Base-by-base conservation (phyloP, 2,888 invertebrate genomes). In the Iselma pallidipennis region DNA sequence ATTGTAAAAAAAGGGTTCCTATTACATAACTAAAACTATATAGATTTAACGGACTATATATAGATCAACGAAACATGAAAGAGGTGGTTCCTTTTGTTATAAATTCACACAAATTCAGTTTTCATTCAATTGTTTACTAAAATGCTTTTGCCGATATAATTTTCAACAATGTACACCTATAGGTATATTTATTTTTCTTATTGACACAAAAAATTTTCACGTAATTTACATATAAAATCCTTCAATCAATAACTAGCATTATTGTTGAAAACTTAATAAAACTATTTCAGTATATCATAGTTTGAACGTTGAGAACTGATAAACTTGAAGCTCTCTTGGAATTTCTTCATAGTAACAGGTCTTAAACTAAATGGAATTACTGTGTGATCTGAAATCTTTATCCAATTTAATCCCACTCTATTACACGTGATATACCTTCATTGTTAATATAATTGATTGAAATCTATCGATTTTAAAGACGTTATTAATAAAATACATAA, bases 21-120 rank as follows among this genome's bases (percentile, higher is more conserved):
- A n/a, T n/a, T 57, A 37, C 53, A 63, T 53, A 56, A 55, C 37
- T 59, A 55, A 50, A 62, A 55, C 52, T 50, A 23, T 52, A 45
- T 19, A 37, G 45, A 49, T 37, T 55, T 55, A n/a, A 48, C 45
- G 49, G 31, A 55, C 57, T 62, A n/a, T 31, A 49, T 54, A 50
- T 49, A 57, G 42, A 55, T 54, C 51, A 62, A 12, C 54, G 50
- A 29, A 62, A 62, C 62, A 62, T 55, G 45, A 51, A 62, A 62
- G 55, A 58, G 62, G 58, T 62, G 54, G 58, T 54, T 55, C 50
- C 26, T 55, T 50, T 55, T 51, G 50, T 55, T 62, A 58, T 62
- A 59, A 62, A 58, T 59, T 62, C 26, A 37, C 9, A 14, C 28
- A 48, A 59, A 57, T 61, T 57, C 29, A 29, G 49, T 23, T 53